Evolutionary conservation across 2,797 vertebrate genomes (phyloP).

Genomic region (Neopelma chrysocephalum): DNA sequence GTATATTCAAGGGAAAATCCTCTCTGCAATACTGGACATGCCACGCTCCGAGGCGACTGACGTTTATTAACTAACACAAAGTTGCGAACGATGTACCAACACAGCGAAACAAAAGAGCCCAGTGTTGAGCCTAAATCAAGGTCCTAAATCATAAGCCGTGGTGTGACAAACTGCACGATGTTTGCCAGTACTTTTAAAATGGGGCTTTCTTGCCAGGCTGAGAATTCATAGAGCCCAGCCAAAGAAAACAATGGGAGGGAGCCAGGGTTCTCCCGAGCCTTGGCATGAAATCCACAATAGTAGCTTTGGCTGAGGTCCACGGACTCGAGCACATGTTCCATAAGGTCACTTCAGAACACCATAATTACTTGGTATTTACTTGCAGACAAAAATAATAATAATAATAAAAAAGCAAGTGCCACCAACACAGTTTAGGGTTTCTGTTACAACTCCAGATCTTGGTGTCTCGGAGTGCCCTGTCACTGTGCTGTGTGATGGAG

Average conservation of each 20-base stretch:
- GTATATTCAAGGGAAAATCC: slow-evolving; percentile 8
- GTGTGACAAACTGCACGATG: slow-evolving; percentile 74
- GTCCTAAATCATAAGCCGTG: slow-evolving; percentile 81
- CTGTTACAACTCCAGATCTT: not conserved
- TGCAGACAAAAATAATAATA: slow-evolving; percentile 35
- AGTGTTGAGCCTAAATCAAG: slow-evolving; percentile 82
- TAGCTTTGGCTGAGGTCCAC: slow-evolving; percentile 76
- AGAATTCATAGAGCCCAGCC: slow-evolving; percentile 80
- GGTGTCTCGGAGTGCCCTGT: accelerated
- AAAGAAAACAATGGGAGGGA: slow-evolving; percentile 85
- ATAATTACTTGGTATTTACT: slow-evolving; percentile 66
- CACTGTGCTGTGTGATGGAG: not conserved
- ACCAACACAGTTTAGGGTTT: not conserved
- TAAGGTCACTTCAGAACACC: slow-evolving; percentile 74
- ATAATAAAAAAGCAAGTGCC: not conserved
- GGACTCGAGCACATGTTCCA: slow-evolving; percentile 70
- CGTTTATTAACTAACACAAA: slow-evolving; percentile 37
- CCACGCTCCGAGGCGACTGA: not conserved
- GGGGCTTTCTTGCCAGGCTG: slow-evolving; percentile 81
- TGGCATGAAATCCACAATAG: slow-evolving; percentile 76
- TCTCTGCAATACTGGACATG: not conserved
- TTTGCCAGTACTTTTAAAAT: slow-evolving; percentile 79
- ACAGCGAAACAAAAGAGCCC: slow-evolving; percentile 76
- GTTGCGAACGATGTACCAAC: slow-evolving; percentile 73
- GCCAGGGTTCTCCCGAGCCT: slow-evolving; percentile 78